A percentile compares a stretch with the other conserved stretches of the same genome.
These are phyloP conservation scores for Ophraella communa DNA, from an alignment of 2,888 invertebrate species.

Conservation along the genomic window DNA sequence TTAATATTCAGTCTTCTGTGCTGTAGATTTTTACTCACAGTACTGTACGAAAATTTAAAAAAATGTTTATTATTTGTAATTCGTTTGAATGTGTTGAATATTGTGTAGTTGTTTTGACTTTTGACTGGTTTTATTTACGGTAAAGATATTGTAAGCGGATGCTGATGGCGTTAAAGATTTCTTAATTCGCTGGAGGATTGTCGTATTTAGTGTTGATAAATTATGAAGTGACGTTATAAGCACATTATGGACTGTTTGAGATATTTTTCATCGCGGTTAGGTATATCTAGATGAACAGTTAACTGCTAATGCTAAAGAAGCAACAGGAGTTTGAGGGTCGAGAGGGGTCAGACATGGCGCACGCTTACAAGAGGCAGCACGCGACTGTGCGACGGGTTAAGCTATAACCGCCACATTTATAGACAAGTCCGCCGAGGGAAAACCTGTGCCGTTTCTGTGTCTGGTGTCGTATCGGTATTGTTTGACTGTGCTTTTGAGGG, in stretches of 20 bases:
- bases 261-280: conserved; percentile 52
- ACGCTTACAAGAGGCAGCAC: conserved; percentile 59
- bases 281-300: conserved; percentile 57
- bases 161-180: not conserved
- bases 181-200: not conserved
- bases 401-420: conserved; percentile 56
- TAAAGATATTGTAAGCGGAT: too few species aligned
- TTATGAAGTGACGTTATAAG: conserved; percentile 36
- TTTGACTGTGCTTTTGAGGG: conserved; percentile 47
- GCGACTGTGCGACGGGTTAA: conserved; percentile 57
- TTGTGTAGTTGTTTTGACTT: too few species aligned
- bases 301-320: conserved; percentile 60
- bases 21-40: too few species aligned
- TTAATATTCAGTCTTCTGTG: too few species aligned
- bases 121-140: too few species aligned
- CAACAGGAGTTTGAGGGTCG: conserved; percentile 59
- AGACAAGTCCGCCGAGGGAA: conserved; percentile 50
- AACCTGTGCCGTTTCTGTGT: conserved; percentile 44
- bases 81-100: too few species aligned
- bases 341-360: conserved; percentile 63
- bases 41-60: too few species aligned
- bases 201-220: conserved; percentile 28
- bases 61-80: too few species aligned
- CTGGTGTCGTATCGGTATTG: conserved; percentile 38
- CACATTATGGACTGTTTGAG: conserved; percentile 44